Evolutionary conservation across 2,888 invertebrate genomes (phyloP).

Genomic region (Leptarthrus brevirostris): DNA sequence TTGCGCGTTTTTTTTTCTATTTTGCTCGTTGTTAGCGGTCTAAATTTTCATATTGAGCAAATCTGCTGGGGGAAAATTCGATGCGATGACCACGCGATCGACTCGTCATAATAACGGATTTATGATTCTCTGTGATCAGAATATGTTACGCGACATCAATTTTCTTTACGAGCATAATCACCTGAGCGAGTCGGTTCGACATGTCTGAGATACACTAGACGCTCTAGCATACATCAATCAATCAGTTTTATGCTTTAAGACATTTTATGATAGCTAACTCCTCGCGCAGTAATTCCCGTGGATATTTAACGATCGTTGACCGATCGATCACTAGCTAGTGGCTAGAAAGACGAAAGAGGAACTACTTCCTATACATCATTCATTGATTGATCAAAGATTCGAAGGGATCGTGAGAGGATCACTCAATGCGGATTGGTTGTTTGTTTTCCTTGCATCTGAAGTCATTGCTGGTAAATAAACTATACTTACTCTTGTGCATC

Average conservation of each 20-base stretch:
- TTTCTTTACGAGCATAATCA: constrained; percentile 43
- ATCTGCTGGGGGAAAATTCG: background rate
- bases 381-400: constrained; percentile 39
- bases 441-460: constrained; percentile 15
- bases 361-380: constrained; percentile 24
- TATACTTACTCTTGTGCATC: background rate
- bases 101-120: constrained; percentile 49
- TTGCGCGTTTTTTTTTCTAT: constrained; percentile 5
- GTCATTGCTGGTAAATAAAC: background rate
- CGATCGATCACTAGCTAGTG: constrained; percentile 30
- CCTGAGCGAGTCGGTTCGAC: constrained; percentile 29
- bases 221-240: constrained; percentile 39
- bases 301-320: constrained; percentile 45
- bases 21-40: constrained; percentile 11
- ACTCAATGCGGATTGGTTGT: constrained; percentile 13
- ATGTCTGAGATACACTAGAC: background rate
- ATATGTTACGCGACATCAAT: constrained; percentile 49
- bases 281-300: constrained; percentile 21
- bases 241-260: constrained; percentile 49
- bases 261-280: constrained; percentile 43
- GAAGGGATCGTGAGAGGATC: constrained; percentile 26
- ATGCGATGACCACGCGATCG: constrained; percentile 46
- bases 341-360: background rate
- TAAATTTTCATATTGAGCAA: constrained; percentile 31
- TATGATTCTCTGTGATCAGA: constrained; percentile 35